Evolutionary conservation across 2,888 invertebrate genomes (phyloP).

Genomic region (Campopleginae sp.): DNA sequence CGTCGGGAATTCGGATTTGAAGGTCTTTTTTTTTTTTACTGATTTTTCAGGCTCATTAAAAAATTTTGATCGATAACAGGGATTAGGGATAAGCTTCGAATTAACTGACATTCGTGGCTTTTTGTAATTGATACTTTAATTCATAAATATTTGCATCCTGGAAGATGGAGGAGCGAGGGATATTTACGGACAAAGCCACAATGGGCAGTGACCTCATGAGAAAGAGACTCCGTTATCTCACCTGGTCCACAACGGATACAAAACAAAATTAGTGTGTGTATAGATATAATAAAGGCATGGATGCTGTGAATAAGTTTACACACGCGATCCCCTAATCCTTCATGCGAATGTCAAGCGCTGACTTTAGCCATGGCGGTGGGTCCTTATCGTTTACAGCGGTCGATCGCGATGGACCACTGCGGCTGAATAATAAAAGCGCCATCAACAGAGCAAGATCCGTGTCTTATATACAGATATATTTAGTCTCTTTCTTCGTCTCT

Average conservation of each 20-base stretch:
- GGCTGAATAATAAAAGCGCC: constrained; percentile 33
- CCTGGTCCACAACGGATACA: constrained; percentile 48
- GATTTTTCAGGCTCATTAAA: not conserved
- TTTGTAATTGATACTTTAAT: not conserved
- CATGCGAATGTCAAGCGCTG: constrained; percentile 62
- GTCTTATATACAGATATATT: constrained; percentile 12
- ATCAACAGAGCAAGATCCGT: constrained; percentile 35
- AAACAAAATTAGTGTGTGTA: constrained; percentile 37
- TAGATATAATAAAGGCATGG: no score
- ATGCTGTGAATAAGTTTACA: constrained; percentile 16
- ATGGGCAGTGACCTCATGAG: constrained; percentile 58
- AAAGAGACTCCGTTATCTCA: constrained; percentile 62
- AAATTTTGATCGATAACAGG: not conserved
- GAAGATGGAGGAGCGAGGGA: constrained; percentile 7
- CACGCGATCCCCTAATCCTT: constrained; percentile 58
- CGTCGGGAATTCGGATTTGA: not conserved
- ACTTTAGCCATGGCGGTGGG: constrained; percentile 50
- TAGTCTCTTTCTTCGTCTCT: constrained; percentile 4
- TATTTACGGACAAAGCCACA: not conserved
- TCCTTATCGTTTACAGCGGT: constrained; percentile 53
- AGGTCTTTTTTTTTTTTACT: not conserved
- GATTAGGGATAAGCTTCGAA: not conserved
- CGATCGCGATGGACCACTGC: constrained; percentile 31
- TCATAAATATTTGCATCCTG: constrained; percentile 10
- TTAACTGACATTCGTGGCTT: not conserved